phyloP scores from a whole-genome alignment of 2,888 invertebrate genomes.

The Erebia ligea region DNA sequence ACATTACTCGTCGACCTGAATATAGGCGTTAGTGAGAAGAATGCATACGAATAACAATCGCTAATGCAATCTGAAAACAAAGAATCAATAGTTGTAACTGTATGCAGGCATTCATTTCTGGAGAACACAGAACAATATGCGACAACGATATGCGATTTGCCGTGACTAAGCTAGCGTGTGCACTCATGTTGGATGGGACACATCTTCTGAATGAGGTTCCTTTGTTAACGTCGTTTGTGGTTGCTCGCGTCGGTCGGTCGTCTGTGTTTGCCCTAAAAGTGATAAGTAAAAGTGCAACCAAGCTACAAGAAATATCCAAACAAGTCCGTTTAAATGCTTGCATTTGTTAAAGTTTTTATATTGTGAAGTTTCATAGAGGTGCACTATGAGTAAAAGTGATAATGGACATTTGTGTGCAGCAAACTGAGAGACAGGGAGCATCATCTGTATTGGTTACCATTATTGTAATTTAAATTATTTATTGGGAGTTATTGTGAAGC shows the following conservation, averaged over 20 bases:
- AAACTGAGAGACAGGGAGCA: conserved; percentile 19
- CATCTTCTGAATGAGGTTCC: not conserved
- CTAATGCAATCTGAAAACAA: not conserved
- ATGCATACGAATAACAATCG: no score
- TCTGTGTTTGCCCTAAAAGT: not conserved
- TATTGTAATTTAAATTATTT: conserved; percentile 40
- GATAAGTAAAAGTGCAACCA: conserved; percentile 4
- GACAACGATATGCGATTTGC: fast-evolving
- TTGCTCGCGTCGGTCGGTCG: not conserved
- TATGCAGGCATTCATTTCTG: no score
- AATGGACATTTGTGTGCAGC: conserved; percentile 21
- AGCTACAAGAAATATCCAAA: conserved; percentile 14
- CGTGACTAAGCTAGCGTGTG: not conserved
- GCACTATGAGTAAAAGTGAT: conserved; percentile 39
- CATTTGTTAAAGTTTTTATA: conserved; percentile 30
- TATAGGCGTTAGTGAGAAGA: no score
- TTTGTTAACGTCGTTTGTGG: not conserved
- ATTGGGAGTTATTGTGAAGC: conserved; percentile 35
- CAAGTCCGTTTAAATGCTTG: not conserved
- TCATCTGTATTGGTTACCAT: conserved; percentile 38
- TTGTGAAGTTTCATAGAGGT: conserved; percentile 37
- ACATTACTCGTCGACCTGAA: no score
- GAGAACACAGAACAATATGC: not conserved
- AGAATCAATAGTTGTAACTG: no score
- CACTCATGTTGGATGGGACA: not conserved